Evolutionary conservation across 1,140 invertebrate genomes (phyloP).

Genomic region (Mactra quadrangularis): DNA sequence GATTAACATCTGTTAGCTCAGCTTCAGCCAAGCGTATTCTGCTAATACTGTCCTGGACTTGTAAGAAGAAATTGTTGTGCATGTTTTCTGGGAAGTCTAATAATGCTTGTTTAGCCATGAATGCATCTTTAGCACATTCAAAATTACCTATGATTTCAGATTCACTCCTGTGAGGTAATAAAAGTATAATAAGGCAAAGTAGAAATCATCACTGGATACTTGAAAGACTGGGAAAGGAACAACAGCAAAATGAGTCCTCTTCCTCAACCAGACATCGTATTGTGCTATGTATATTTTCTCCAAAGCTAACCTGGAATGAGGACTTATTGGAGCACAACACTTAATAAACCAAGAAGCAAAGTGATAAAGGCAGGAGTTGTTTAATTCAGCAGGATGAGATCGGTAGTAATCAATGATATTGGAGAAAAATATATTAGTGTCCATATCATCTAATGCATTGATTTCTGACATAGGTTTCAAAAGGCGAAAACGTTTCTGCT

Average conservation of each 20-base stretch:
- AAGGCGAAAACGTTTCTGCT: conserved; percentile 11
- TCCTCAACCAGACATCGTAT: conserved; percentile 16
- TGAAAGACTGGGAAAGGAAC: neutral
- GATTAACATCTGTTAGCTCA: neutral
- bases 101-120: conserved; percentile 15
- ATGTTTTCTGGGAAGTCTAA: neutral
- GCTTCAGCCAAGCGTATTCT: conserved; percentile 9
- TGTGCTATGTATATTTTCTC: neutral
- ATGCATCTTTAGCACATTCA: conserved; percentile 11
- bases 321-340: neutral
- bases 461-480: conserved; percentile 14
- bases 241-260: neutral
- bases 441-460: neutral
- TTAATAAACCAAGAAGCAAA: conserved; percentile 27
- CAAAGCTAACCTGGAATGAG: no score
- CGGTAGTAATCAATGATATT: conserved; percentile 23
- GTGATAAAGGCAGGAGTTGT: neutral
- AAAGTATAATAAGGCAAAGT: neutral
- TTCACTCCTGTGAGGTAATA: neutral
- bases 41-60: neutral
- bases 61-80: conserved; percentile 2
- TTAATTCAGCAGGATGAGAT: neutral
- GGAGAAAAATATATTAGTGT: neutral
- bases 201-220: conserved; percentile 13
- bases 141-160: neutral